Percentiles rank a stretch among this genome's conserved stretches.
Evolutionary conservation across 2,113 vertebrate genomes (phyloP).

Genomic region (Castor canadensis): DNA sequence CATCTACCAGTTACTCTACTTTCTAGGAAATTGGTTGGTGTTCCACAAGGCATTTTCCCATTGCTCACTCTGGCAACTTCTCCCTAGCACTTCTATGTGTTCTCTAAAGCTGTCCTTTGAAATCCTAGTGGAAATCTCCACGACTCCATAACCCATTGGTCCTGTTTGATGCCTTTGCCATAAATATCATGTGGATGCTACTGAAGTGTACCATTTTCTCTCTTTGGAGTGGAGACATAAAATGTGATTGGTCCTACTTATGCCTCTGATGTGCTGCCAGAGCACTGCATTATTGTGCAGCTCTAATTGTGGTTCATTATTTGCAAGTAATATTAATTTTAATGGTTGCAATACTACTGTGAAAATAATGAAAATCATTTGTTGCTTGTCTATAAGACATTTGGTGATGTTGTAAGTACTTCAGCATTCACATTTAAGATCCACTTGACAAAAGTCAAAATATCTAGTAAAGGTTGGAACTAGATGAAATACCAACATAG

Average conservation of each 20-base stretch:
- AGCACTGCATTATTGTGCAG: not conserved
- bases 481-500: not conserved
- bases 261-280: not conserved
- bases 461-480: not conserved
- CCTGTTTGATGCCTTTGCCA: not conserved
- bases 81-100: no score
- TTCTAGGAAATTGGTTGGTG: not conserved
- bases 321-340: no score
- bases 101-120: not conserved
- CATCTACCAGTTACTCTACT: not conserved
- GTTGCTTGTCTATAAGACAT: not conserved
- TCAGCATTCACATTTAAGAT: not conserved
- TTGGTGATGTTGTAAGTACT: not conserved
- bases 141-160: no score
- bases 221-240: not conserved
- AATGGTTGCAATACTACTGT: no score
- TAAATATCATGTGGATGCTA: not conserved
- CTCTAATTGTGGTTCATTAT: no score
- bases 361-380: not conserved
- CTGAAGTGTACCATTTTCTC: not conserved
- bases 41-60: not conserved
- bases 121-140: not conserved
- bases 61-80: not conserved
- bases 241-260: not conserved
- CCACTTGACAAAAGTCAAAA: no score